These are phyloP conservation scores for Lepidonotus clava DNA, from an alignment of 2,888 invertebrate genomes.

Conservation along the genomic window DNA sequence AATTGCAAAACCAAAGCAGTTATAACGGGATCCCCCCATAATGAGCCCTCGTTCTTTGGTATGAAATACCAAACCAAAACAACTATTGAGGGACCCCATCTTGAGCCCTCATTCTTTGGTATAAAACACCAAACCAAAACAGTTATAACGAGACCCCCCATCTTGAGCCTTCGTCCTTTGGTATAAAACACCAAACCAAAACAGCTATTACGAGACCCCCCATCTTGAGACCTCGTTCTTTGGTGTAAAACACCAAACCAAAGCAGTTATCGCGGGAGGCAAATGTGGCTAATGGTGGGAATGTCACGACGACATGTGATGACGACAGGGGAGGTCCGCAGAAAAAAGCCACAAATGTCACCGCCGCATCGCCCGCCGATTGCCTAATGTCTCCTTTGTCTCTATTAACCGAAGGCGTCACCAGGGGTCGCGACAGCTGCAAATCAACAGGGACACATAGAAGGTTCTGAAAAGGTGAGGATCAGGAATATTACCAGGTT, in stretches of 20 bases:
- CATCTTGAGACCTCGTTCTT: not conserved
- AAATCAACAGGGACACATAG: not conserved
- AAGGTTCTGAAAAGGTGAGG: not conserved
- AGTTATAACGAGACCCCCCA: not conserved
- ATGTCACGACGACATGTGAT: conserved; percentile 39
- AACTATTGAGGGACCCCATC: not conserved
- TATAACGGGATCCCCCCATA: too few relatives aligned
- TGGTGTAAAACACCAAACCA: not conserved
- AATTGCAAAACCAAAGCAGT: too few relatives aligned
- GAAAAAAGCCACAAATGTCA: not conserved
- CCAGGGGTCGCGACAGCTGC: not conserved
- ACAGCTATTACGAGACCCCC: not conserved
- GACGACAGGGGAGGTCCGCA: not conserved
- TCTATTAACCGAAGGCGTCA: not conserved
- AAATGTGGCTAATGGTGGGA: not conserved
- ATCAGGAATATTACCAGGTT: not conserved
- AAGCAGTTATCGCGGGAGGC: not conserved
- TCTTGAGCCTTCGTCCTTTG: not conserved
- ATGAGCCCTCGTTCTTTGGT: too few relatives aligned
- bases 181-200: not conserved
- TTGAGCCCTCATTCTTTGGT: not conserved
- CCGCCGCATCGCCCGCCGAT: not conserved
- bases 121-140: not conserved
- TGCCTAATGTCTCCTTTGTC: not conserved
- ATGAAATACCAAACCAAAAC: not conserved